Evolutionary conservation across 2,888 invertebrate species (phyloP), one percentile per base, ranked within the genome.

Genomic region (Cyclophora punctaria): DNA sequence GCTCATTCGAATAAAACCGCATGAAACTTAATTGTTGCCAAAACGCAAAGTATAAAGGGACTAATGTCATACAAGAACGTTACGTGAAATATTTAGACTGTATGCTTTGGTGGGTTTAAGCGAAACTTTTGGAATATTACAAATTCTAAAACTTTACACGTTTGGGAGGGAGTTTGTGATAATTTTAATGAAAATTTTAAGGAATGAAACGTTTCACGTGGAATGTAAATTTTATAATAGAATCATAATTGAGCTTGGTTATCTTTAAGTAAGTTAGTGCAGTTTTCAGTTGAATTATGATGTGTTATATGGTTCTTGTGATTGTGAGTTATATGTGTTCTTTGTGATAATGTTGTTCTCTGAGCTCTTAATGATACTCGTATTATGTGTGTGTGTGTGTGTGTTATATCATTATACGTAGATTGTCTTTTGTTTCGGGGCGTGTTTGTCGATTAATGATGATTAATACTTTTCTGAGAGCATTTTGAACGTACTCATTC

Each of bases 21-120:
- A 20, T 20, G 20, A 71, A 77, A 77, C 71, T 76, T 67, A 70
- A 75, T 77, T 72, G 72, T 62, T 68, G 73, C 74, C 78, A 75
- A 73, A 73, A 80, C 78, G 77, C 74, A 77, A 79, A 79, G 74
- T 69, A 68, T 61, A 67, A 75, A 51, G 51, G 71, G 75, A 70
- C 70, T 66, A 66, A 69, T 70, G 66, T 69, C 64, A 64, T 68
- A 58, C 66, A 69, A 71, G 68, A 68, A 64, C 64, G 65, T 61
- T 63, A 73, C 71, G 75, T 75, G 67, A 71, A 76, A 76, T 73
- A 73, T 75, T 75, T 74, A 71, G 71, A 64, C 62, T 59, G 63
- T 67, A 69, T 65, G 66, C 61, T 49, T 49, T 37, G 47, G 41
- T 50, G 53, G 62, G 64, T 58, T 66, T 58, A 49, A 41, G 43